A percentile compares a stretch with the other conserved stretches of the same genome.
phyloP scores from a whole-genome alignment of 2,797 vertebrate genomes.

The Acridotheres tristis region DNA sequence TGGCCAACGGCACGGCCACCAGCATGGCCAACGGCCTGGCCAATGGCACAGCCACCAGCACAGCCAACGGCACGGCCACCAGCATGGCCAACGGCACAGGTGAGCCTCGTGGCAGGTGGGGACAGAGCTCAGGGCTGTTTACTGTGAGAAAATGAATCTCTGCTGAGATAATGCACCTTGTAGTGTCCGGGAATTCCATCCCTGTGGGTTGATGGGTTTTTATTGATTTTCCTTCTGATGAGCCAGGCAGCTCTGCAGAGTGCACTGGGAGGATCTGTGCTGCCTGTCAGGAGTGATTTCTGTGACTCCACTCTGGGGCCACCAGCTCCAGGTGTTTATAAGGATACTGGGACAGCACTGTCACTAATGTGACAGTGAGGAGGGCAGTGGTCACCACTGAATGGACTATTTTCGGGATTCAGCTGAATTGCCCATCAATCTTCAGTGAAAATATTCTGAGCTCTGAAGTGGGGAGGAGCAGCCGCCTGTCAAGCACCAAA shows the following conservation, averaged over 20 bases:
- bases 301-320: no score
- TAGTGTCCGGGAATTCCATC: not conserved
- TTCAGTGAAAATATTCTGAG: no score
- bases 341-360: no score
- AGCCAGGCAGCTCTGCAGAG: not conserved
- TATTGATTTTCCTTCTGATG: not conserved
- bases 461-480: no score
- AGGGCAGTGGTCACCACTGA: no score
- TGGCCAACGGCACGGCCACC: not conserved
- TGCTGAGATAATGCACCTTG: not conserved
- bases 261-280: no score
- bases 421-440: no score
- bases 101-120: not conserved
- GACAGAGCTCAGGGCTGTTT: accelerated
- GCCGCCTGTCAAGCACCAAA: no score
- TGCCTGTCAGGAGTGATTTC: no score
- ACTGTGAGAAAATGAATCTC: not conserved
- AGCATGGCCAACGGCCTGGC: not conserved
- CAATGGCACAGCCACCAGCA: not conserved
- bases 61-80: not conserved
- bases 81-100: constrained; percentile 67
- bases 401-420: no score
- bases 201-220: not conserved
- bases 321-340: no score
- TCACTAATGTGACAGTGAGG: no score